phyloP scores from a whole-genome alignment of 1,140 invertebrate species.

The Sycophila sp. region DNA sequence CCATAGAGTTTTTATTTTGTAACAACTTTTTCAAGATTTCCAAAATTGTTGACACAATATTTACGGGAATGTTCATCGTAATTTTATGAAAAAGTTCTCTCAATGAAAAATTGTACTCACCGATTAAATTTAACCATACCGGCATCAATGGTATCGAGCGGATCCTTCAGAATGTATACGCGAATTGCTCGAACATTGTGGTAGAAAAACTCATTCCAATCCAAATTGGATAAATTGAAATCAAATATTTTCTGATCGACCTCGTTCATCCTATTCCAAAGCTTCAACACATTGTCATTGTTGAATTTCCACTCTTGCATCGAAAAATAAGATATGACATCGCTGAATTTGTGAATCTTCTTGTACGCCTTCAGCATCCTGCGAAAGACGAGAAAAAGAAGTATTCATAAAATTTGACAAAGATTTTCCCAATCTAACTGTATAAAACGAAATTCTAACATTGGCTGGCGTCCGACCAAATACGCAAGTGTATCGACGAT shows the following conservation, averaged over 20 bases:
- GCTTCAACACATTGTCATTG: conserved; percentile 65
- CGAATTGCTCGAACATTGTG: conserved; percentile 62
- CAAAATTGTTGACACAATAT: too few species aligned
- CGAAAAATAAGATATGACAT: conserved; percentile 70
- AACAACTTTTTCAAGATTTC: too few species aligned
- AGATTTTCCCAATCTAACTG: background rate
- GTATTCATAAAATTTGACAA: background rate
- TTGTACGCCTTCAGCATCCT: conserved; percentile 69
- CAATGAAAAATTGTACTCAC: conserved; percentile 45
- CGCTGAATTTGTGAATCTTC: conserved; percentile 69
- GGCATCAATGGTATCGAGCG: conserved; percentile 50
- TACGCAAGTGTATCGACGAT: conserved; percentile 53
- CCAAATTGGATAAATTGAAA: conserved; percentile 59
- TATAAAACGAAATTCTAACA: conserved; percentile 48
- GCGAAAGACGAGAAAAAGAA: conserved; percentile 17
- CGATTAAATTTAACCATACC: conserved; percentile 39
- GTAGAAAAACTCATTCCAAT: conserved; percentile 64
- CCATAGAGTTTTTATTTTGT: too few species aligned
- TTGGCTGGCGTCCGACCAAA: conserved; percentile 58
- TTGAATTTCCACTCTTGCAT: conserved; percentile 71
- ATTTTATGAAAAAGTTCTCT: too few species aligned
- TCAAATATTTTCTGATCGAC: conserved; percentile 65
- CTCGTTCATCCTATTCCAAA: conserved; percentile 63
- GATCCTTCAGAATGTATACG: conserved; percentile 65
- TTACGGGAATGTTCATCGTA: too few species aligned